phyloP scores from a whole-genome alignment of 2,888 invertebrate species.

The Eupithecia subfuscata region DNA sequence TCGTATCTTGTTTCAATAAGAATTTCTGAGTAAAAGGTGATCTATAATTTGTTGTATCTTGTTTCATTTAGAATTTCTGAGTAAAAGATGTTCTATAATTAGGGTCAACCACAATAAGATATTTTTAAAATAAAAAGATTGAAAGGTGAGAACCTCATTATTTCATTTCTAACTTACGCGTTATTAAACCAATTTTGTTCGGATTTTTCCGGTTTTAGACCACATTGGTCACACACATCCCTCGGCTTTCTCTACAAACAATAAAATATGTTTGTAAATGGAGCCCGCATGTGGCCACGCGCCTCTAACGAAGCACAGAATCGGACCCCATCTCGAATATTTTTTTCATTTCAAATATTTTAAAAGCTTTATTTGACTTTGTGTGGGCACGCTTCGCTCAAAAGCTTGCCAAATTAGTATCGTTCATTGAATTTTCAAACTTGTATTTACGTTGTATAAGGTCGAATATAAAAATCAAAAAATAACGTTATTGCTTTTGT shows the following conservation, averaged over 20 bases:
- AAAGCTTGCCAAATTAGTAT: constrained; percentile 28
- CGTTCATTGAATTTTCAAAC: constrained; percentile 23
- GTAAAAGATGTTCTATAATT: background rate
- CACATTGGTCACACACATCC: constrained; percentile 20
- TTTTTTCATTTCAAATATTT: constrained; percentile 49
- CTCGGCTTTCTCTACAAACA: constrained; percentile 40
- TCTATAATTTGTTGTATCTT: background rate
- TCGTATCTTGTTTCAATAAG: background rate
- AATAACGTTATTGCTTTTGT: constrained; percentile 15
- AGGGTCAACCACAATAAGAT: background rate
- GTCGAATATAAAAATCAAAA: constrained; percentile 22
- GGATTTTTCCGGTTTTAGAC: constrained; percentile 17
- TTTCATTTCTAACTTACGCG: background rate
- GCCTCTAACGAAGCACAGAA: constrained; percentile 55
- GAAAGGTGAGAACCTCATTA: background rate
- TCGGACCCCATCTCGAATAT: constrained; percentile 52
- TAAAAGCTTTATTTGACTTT: constrained; percentile 51
- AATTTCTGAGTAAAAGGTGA: background rate
- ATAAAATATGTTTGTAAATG: constrained; percentile 54
- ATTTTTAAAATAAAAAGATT: background rate
- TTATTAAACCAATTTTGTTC: constrained; percentile 1
- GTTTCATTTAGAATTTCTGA: background rate
- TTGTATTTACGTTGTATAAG: constrained; percentile 19
- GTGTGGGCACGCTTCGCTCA: constrained; percentile 56
- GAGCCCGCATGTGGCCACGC: constrained; percentile 66